Evolutionary conservation across 2,797 vertebrate genomes (phyloP).

Genomic region (Taeniopygia guttata): DNA sequence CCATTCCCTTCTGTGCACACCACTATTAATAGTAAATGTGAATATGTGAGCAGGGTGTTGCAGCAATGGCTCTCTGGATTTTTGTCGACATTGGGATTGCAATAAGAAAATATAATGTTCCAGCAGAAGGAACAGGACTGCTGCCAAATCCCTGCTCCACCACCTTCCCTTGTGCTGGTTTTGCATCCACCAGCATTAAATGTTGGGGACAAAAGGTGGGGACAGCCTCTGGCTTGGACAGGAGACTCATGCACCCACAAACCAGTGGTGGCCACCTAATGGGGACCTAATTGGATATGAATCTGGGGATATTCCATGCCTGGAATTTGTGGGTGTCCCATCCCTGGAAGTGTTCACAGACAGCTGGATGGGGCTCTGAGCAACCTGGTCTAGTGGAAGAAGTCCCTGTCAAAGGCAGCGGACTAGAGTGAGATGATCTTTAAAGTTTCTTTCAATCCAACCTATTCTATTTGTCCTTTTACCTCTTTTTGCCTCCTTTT

Average conservation of each 20-base stretch:
- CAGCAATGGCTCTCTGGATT: neutral
- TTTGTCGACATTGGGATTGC: accelerated
- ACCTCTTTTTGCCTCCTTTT: neutral
- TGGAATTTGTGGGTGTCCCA: neutral
- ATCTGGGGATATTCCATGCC: neutral
- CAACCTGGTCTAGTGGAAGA: neutral
- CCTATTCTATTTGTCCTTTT: neutral
- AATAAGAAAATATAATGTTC: neutral
- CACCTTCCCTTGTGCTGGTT: accelerated
- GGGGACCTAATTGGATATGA: neutral
- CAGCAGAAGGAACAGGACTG: neutral
- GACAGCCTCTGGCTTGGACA: neutral
- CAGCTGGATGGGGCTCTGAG: neutral
- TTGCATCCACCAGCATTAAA: neutral
- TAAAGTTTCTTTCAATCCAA: neutral
- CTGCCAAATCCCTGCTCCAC: neutral
- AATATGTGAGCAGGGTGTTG: accelerated
- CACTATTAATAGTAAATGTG: neutral
- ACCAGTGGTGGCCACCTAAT: accelerated
- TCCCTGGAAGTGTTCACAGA: neutral
- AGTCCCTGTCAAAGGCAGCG: neutral
- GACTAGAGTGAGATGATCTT: neutral
- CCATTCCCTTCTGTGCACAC: neutral
- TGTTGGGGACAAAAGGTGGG: neutral
- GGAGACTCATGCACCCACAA: accelerated